Conservation (phyloP, 1,140 invertebrate genomes). For the Druon quercuslanigerum region DNA sequence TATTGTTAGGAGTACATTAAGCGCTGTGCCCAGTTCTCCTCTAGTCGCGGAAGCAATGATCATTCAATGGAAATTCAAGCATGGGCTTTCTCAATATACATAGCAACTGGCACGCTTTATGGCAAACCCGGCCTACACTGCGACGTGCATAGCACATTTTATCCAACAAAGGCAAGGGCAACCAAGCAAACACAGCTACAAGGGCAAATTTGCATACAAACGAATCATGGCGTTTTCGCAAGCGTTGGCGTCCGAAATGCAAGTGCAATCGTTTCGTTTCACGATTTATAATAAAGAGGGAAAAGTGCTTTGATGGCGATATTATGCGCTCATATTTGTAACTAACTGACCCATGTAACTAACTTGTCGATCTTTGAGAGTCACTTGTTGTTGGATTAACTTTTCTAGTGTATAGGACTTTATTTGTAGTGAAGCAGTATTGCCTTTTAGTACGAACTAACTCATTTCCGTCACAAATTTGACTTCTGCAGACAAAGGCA, state of each 20-base stretch:
- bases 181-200: conserved; percentile 46
- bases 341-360: too few species aligned
- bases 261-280: conserved; percentile 36
- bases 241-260: conserved; percentile 45
- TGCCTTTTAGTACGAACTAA: too few species aligned
- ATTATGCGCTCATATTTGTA: too few species aligned
- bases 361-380: too few species aligned
- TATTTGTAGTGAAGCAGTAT: too few species aligned
- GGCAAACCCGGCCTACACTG: conserved; percentile 34
- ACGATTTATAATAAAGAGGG: neutral
- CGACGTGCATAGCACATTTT: conserved; percentile 44
- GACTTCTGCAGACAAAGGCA: too few species aligned
- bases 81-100: conserved; percentile 39
- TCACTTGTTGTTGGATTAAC: too few species aligned
- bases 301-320: too few species aligned
- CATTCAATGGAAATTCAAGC: conserved; percentile 54
- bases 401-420: too few species aligned
- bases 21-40: conserved; percentile 28
- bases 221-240: conserved; percentile 38
- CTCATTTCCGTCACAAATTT: too few species aligned
- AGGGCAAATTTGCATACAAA: conserved; percentile 54
- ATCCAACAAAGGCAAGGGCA: conserved; percentile 45
- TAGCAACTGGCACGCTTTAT: conserved; percentile 39
- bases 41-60: conserved; percentile 45
- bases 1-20: conserved; percentile 43